phyloP scores from a whole-genome alignment of 1,140 invertebrate species.

The Zaprionus africanus region DNA sequence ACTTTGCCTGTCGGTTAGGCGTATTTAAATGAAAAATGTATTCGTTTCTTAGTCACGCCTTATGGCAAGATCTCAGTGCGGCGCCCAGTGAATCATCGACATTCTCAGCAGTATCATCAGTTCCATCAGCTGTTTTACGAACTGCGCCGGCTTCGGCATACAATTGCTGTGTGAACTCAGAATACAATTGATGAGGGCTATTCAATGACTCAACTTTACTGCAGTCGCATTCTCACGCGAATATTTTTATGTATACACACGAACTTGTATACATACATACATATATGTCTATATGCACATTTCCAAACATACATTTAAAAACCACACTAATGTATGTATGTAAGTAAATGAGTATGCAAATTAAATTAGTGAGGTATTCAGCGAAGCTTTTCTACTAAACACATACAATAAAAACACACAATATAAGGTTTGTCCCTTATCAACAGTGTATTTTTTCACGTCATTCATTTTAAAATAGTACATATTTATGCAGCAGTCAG shows the following conservation, averaged over 20 bases:
- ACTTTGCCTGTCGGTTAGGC: neutral
- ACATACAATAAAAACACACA: neutral
- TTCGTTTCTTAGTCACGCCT: constrained; percentile 56
- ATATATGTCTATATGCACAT: constrained; percentile 18
- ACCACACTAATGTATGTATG: neutral
- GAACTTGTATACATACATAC: constrained; percentile 1
- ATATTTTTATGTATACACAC: constrained; percentile 48
- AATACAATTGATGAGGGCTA: constrained; percentile 47
- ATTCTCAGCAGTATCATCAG: constrained; percentile 17
- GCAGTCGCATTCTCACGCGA: constrained; percentile 61
- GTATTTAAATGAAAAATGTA: constrained; percentile 34
- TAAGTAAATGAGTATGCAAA: neutral
- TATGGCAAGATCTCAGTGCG: constrained; percentile 26
- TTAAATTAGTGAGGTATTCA: neutral
- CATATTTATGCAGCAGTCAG: too few species aligned
- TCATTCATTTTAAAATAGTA: neutral
- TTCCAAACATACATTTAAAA: constrained; percentile 1
- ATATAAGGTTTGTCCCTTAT: neutral
- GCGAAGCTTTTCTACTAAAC: neutral
- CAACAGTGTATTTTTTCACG: neutral
- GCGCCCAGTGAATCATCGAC: constrained; percentile 59
- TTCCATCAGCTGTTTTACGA: constrained; percentile 40
- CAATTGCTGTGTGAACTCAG: constrained; percentile 71
- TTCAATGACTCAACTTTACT: constrained; percentile 58
- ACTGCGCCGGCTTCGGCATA: constrained; percentile 24